A percentile compares a stretch with the other conserved stretches of the same genome.
These are phyloP conservation scores for Trichomycterus rosablanca DNA, from an alignment of 2,113 vertebrate species.

Conservation along the genomic window DNA sequence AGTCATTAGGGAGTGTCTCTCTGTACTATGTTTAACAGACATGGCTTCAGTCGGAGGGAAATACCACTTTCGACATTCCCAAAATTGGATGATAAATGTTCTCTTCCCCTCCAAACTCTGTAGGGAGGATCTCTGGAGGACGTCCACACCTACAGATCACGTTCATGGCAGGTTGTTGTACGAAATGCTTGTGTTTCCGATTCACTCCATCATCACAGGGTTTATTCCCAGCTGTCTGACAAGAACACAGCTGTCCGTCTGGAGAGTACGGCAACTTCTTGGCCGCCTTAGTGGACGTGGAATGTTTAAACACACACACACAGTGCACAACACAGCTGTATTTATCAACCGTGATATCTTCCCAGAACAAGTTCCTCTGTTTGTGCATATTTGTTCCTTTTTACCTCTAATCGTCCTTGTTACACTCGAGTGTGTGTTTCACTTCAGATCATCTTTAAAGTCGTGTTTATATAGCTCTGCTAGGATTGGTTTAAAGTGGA, in stretches of 20 bases:
- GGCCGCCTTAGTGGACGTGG: conserved; percentile 3
- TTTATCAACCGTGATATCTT: conserved; percentile 43
- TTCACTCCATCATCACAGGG: neutral
- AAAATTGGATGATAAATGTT: conserved; percentile 28
- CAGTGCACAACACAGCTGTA: conserved; percentile 36
- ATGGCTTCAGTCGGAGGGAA: conserved; percentile 22
- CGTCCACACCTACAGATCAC: neutral
- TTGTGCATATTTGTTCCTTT: conserved; percentile 17
- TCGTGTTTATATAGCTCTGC: conserved; percentile 3
- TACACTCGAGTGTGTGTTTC: conserved; percentile 6
- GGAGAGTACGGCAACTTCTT: conserved; percentile 7
- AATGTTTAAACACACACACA: conserved; percentile 10
- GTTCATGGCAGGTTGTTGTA: neutral
- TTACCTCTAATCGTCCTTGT: conserved; percentile 16
- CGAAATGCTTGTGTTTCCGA: neutral
- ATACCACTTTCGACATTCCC: conserved; percentile 21
- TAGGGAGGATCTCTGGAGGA: conserved; percentile 3
- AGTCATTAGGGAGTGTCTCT: too few species aligned
- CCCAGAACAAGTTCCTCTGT: conserved; percentile 36
- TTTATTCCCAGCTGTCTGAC: neutral
- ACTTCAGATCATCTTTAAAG: neutral
- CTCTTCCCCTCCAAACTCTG: conserved; percentile 21
- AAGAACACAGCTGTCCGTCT: neutral
- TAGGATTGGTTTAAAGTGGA: conserved; percentile 4
- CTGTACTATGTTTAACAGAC: neutral